These are phyloP conservation scores for Acleris literana DNA, from an alignment of 2,888 invertebrate species.

Conservation along the genomic window DNA sequence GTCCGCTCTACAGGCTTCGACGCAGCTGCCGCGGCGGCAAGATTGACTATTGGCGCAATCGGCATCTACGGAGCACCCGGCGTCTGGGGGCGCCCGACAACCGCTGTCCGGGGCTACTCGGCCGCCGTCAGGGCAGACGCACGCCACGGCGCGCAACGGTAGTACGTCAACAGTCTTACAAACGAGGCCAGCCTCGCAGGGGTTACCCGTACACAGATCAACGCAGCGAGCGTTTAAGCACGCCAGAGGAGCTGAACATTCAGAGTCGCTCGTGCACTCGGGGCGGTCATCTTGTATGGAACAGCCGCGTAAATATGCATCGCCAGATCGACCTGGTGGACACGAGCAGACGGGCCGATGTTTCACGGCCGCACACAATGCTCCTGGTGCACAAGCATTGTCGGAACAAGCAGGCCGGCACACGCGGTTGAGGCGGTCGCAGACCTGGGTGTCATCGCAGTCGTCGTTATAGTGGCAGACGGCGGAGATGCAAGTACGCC, in stretches of 20 bases:
- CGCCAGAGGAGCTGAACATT: slow-evolving; percentile 89
- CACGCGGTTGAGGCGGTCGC: slow-evolving; percentile 91
- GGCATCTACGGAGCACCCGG: slow-evolving; percentile 87
- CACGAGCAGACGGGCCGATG: slow-evolving; percentile 92
- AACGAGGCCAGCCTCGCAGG: slow-evolving; percentile 90
- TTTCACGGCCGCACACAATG: slow-evolving; percentile 88
- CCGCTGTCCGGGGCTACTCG: slow-evolving; percentile 88
- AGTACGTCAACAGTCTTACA: slow-evolving; percentile 91
- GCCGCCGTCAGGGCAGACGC: slow-evolving; percentile 93
- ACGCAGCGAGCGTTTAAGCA: slow-evolving; percentile 90
- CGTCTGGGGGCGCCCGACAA: slow-evolving; percentile 85
- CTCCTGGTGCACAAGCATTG: slow-evolving; percentile 91
- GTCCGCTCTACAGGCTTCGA: slow-evolving; percentile 90
- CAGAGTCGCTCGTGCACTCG: slow-evolving; percentile 89
- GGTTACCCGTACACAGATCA: slow-evolving; percentile 89
- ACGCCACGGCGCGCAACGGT: slow-evolving; percentile 92
- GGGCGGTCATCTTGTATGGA: slow-evolving; percentile 64
- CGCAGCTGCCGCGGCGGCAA: slow-evolving; percentile 89
- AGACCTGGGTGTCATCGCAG: slow-evolving; percentile 92
- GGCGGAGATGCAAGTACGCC: slow-evolving; percentile 91
- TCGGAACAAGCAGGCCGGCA: slow-evolving; percentile 92
- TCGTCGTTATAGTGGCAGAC: slow-evolving; percentile 95
- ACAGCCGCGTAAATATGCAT: slow-evolving; percentile 87
- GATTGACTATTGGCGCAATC: slow-evolving; percentile 90
- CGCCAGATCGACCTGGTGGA: slow-evolving; percentile 89